A percentile compares a stretch with the other conserved stretches of the same genome.
These are phyloP conservation scores for Tachuris rubrigastra DNA, from an alignment of 2,113 vertebrate species.

Conservation along the genomic window DNA sequence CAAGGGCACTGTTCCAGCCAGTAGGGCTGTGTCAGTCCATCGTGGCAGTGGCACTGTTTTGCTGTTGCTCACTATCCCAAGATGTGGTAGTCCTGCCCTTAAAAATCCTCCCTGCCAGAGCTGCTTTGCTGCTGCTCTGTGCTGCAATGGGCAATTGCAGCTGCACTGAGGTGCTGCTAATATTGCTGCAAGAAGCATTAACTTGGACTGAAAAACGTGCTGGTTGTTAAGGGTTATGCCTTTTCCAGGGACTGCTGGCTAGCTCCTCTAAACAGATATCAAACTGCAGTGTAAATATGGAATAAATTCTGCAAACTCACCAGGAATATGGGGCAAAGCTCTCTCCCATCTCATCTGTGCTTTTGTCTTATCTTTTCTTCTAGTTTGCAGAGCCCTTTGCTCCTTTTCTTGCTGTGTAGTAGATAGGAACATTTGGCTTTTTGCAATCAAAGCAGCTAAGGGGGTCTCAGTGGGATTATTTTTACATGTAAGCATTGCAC, in stretches of 20 bases:
- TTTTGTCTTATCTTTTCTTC: slow-evolving; percentile 35
- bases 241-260: background rate
- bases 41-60: background rate
- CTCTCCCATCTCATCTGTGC: background rate
- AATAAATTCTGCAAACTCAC: slow-evolving; percentile 8
- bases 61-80: background rate
- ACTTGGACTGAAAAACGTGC: background rate
- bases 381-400: slow-evolving; percentile 18
- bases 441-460: slow-evolving; percentile 41
- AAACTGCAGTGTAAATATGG: background rate
- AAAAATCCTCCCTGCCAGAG: background rate
- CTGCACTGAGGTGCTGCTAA: background rate
- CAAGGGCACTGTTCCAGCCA: background rate
- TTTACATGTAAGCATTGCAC: slow-evolving; percentile 36
- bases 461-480: slow-evolving; percentile 52
- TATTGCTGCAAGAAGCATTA: background rate
- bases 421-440: slow-evolving; percentile 35
- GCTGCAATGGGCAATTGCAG: background rate
- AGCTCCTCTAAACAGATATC: background rate
- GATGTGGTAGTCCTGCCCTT: background rate
- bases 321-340: slow-evolving; percentile 30
- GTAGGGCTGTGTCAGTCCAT: background rate
- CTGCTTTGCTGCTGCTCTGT: background rate
- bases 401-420: background rate
- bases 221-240: background rate